Base-by-base conservation (phyloP, 2,113 vertebrate species). In the Urocolius indicus region DNA sequence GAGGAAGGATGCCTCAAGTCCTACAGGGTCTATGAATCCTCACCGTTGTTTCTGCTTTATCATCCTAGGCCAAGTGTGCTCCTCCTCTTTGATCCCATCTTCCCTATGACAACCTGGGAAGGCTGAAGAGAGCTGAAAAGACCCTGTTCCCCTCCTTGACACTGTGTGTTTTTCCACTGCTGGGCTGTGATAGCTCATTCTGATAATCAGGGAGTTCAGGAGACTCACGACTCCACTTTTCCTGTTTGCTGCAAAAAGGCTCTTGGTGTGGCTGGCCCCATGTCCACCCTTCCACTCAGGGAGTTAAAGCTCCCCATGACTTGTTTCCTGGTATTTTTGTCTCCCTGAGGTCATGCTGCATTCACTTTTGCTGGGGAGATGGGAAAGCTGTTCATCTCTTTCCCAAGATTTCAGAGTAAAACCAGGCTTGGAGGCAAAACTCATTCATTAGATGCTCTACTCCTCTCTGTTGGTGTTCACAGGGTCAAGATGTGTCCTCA, bases 141-240 rank as follows among this genome's bases (percentile, higher is more conserved):
- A 34, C 26, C n/a, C 14, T 7, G 3, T 36, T 8, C 5, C 24
- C 9, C 6, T 5, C 48, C 16, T 61, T 17, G 22, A 10, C 1
- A 3, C 18, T 3, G 19, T 7, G 45, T 22, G n/a, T 49, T 62
- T 67, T 82, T 38, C 74, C 69, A 8, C 49, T 58, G 27, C 38
- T 1, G 1, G 30, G 46, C 75, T 0, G 0, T 30, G 43, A 52
- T 32, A 20, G 67, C 62, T 58, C 13, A 1, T 45, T 51, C 45
- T 27, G 54, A 15, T 62, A 24, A 24, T 6, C 55, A 9, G 17
- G 3, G 19, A 24, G 29, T 7, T 55, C 22, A 14, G 78, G 61
- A 86, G 48, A 34, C 45, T 29, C 0, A 1, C 0, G 13, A 72
- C 63, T 95, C 55, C 0, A 0, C 30, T 94, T 43, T 77, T 86